Evolutionary conservation across 2,113 vertebrate genomes (phyloP).

Genomic region (Grantiella picta): DNA sequence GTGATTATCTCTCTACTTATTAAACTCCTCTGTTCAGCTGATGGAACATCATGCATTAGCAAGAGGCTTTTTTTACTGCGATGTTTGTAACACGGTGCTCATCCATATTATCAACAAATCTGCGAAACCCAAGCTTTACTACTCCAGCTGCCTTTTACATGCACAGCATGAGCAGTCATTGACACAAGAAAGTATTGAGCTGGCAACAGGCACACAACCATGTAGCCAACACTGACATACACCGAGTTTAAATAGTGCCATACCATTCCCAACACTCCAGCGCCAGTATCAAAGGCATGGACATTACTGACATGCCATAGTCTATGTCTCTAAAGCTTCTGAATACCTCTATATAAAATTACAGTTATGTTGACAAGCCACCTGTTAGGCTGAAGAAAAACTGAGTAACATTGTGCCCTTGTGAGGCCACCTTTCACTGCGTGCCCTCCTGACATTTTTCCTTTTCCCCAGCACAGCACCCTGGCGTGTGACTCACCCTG

Average conservation of each 20-base stretch:
- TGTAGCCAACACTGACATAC: background rate
- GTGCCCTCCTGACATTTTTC: background rate
- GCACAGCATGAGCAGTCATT: background rate
- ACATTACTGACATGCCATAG: slow-evolving; percentile 68
- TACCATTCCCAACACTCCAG: slow-evolving; percentile 36
- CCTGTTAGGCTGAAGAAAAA: slow-evolving; percentile 70
- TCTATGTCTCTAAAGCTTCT: slow-evolving; percentile 67
- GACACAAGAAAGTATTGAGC: background rate
- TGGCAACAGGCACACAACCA: background rate
- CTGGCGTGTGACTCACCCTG: background rate
- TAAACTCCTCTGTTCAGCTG: background rate
- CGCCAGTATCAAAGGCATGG: slow-evolving; percentile 68
- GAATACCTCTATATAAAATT: slow-evolving; percentile 75
- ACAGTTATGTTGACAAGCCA: slow-evolving; percentile 76
- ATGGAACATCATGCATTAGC: background rate
- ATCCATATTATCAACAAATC: slow-evolving; percentile 6
- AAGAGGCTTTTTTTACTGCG: background rate
- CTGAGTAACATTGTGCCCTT: slow-evolving; percentile 54
- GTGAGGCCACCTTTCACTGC: slow-evolving; percentile 44
- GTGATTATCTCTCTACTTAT: background rate
- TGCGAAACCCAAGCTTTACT: slow-evolving; percentile 10
- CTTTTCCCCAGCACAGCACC: background rate
- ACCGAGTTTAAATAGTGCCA: slow-evolving; percentile 21
- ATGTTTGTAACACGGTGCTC: background rate
- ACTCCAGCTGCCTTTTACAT: slow-evolving; percentile 17